Conservation (phyloP, 2,113 vertebrate species). For the Marmota monax region DNA sequence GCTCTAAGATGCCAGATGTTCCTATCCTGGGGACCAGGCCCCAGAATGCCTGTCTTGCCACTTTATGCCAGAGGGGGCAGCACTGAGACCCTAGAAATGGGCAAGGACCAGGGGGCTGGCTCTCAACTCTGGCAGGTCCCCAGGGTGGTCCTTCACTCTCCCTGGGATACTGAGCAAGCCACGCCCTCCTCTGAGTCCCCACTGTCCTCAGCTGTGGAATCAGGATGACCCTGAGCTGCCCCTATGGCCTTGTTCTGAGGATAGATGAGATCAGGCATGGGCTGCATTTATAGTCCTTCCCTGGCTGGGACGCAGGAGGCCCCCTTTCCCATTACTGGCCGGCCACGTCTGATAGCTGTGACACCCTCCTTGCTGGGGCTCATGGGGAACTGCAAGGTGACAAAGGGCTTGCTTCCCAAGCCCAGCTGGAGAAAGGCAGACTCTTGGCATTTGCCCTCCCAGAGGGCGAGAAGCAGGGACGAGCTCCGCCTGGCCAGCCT, state of each 20-base stretch:
- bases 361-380: constrained; percentile 47
- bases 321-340: constrained; percentile 39
- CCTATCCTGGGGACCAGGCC: not conserved
- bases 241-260: not conserved
- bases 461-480: not conserved
- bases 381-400: constrained; percentile 54
- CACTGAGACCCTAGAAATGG: not conserved
- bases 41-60: not conserved
- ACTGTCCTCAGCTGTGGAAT: not conserved
- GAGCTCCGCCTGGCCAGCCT: not conserved
- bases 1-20: not conserved
- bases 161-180: not conserved
- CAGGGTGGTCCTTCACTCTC: not conserved
- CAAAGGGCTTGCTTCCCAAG: constrained; percentile 59
- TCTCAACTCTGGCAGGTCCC: not conserved
- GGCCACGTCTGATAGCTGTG: not conserved
- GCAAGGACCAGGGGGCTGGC: not conserved
- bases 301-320: not conserved
- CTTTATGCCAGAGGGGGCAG: not conserved
- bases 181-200: not conserved
- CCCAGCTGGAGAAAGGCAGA: constrained; percentile 4
- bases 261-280: not conserved
- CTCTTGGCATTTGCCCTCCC: constrained; percentile 6
- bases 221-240: not conserved
- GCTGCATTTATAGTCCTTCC: constrained; percentile 67